A percentile compares a stretch with the other conserved stretches of the same genome.
phyloP scores from a whole-genome alignment of 2,888 invertebrate species.

The Orthosia gracilis region DNA sequence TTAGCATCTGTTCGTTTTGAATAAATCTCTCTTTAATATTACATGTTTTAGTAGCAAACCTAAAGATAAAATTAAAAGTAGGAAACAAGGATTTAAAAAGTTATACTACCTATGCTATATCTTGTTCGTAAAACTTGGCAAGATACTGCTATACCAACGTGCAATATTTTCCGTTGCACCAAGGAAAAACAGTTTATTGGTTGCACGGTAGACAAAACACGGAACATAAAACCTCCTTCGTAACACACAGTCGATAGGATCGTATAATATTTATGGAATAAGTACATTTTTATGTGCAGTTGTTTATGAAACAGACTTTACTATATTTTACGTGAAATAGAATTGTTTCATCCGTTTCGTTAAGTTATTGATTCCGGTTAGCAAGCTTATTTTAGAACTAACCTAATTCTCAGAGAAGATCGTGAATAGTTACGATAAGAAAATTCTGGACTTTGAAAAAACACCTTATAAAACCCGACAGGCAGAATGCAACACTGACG shows the following conservation, averaged over 20 bases:
- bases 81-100: background rate
- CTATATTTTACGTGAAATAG: background rate
- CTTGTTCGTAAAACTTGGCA: background rate
- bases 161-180: constrained; percentile 21
- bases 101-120: background rate
- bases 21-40: background rate
- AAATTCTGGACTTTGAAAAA: background rate
- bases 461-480: background rate
- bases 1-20: background rate
- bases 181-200: constrained; percentile 30
- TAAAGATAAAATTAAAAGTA: background rate
- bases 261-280: constrained; percentile 21
- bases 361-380: constrained; percentile 3
- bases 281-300: constrained; percentile 20
- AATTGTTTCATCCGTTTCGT: constrained; percentile 4
- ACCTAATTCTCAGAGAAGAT: constrained; percentile 2
- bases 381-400: constrained; percentile 1
- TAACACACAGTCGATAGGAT: constrained; percentile 15
- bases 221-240: constrained; percentile 7
- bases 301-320: constrained; percentile 5
- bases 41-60: background rate
- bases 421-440: background rate
- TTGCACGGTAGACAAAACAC: constrained; percentile 31
- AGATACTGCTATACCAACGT: background rate
- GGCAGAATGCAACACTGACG: constrained; percentile 4